These are phyloP conservation scores for Branchellion lobata DNA, from an alignment of 2,888 invertebrate species.

Conservation along the genomic window DNA sequence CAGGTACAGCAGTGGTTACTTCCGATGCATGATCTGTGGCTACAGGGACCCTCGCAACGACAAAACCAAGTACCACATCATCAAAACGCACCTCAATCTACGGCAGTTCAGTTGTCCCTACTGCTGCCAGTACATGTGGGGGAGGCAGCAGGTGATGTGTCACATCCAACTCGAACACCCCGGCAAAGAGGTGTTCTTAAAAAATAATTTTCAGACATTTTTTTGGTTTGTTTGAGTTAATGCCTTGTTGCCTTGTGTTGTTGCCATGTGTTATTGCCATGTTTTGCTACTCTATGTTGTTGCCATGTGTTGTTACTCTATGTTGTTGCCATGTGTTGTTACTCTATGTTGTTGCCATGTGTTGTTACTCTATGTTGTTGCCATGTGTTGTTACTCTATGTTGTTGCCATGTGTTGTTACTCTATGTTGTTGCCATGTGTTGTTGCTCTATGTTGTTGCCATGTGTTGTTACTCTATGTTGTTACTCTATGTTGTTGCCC, in stretches of 20 bases:
- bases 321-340: neutral
- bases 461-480: too few relatives aligned
- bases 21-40: slow-evolving; percentile 44
- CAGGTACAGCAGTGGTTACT: slow-evolving; percentile 41
- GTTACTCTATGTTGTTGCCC: too few relatives aligned
- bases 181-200: slow-evolving; percentile 42
- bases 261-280: too few relatives aligned
- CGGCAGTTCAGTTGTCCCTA: slow-evolving; percentile 49
- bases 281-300: neutral
- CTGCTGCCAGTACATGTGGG: slow-evolving; percentile 48
- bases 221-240: too few relatives aligned
- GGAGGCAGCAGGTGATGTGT: slow-evolving; percentile 42
- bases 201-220: too few relatives aligned
- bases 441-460: too few relatives aligned
- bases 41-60: slow-evolving; percentile 46
- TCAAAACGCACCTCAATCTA: slow-evolving; percentile 46
- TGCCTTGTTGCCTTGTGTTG: too few relatives aligned
- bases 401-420: too few relatives aligned
- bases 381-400: too few relatives aligned
- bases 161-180: slow-evolving; percentile 45
- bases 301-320: neutral
- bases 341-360: too few relatives aligned
- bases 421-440: too few relatives aligned
- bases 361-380: too few relatives aligned
- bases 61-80: slow-evolving; percentile 48